A percentile compares a stretch with the other conserved stretches of the same genome.
These are phyloP conservation scores for Loris lydekkerianus DNA, from an alignment of 2,797 vertebrate species.

Conservation along the genomic window DNA sequence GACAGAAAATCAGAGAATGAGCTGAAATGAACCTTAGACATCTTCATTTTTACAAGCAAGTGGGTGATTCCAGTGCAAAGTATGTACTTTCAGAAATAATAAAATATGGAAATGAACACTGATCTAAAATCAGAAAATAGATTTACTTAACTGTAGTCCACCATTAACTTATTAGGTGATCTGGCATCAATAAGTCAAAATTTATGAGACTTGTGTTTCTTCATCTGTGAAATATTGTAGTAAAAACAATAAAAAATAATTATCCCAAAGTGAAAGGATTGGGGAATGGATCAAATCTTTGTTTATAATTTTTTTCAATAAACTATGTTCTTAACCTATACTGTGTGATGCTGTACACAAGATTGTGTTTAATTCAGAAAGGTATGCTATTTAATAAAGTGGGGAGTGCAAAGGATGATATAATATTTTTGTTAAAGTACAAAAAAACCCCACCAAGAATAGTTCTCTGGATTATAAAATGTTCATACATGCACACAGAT, in stretches of 20 bases:
- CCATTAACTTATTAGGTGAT: neutral
- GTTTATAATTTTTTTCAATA: neutral
- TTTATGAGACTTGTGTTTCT: slow-evolving; percentile 7
- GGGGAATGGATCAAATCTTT: neutral
- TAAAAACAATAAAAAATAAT: neutral
- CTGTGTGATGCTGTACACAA: neutral
- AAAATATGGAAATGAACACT: neutral
- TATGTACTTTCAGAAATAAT: neutral
- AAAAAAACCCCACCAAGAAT: neutral
- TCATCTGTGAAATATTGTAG: slow-evolving; percentile 5
- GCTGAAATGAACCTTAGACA: neutral
- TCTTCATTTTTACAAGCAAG: neutral
- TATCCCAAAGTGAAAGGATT: neutral
- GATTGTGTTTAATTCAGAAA: slow-evolving; percentile 23
- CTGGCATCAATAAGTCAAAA: neutral
- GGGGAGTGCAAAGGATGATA: neutral
- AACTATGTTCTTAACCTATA: neutral
- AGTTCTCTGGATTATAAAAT: neutral
- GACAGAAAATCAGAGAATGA: neutral
- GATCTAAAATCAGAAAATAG: neutral
- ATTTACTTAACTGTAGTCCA: neutral
- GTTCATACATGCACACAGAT: neutral
- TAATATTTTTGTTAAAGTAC: neutral
- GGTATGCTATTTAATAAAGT: neutral
- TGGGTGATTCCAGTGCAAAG: neutral